A percentile compares a stretch with the other conserved stretches of the same genome.
These are phyloP conservation scores for Globia sparganii DNA, from an alignment of 2,888 invertebrate species.

Conservation along the genomic window DNA sequence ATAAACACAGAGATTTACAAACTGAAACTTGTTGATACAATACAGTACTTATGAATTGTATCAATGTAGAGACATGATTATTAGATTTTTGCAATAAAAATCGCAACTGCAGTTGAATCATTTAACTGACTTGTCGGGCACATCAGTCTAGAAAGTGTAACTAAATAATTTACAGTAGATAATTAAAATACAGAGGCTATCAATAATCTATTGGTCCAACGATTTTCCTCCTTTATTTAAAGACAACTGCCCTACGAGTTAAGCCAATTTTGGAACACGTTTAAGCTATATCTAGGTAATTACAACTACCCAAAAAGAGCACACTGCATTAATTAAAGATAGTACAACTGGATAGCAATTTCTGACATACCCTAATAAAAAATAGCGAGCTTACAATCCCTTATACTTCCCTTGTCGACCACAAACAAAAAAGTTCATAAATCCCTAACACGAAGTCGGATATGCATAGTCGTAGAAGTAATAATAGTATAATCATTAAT, in stretches of 20 bases:
- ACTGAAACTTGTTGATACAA: constrained; percentile 48
- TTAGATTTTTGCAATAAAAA: background rate
- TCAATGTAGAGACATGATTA: background rate
- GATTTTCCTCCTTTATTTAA: background rate
- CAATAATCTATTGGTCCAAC: background rate
- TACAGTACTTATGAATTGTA: background rate
- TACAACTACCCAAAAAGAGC: background rate
- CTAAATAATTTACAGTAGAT: background rate
- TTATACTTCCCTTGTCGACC: constrained; percentile 44
- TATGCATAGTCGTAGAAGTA: constrained; percentile 67
- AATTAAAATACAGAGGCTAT: background rate
- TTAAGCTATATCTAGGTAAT: background rate
- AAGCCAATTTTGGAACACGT: too few species aligned
- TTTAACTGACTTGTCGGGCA: background rate
- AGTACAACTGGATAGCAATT: constrained; percentile 16
- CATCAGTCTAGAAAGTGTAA: background rate
- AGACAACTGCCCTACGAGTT: too few species aligned
- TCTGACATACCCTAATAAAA: constrained; percentile 5
- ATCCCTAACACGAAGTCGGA: constrained; percentile 52
- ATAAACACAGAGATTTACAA: constrained; percentile 72
- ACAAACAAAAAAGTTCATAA: constrained; percentile 56
- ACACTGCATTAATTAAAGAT: background rate
- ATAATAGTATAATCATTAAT: constrained; percentile 79
- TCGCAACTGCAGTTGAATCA: background rate
- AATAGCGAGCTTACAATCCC: constrained; percentile 21